A percentile compares a stretch with the other conserved stretches of the same genome.
Evolutionary conservation across 1,140 invertebrate species (phyloP).

Genomic region (Pseudomyrmex concolor): DNA sequence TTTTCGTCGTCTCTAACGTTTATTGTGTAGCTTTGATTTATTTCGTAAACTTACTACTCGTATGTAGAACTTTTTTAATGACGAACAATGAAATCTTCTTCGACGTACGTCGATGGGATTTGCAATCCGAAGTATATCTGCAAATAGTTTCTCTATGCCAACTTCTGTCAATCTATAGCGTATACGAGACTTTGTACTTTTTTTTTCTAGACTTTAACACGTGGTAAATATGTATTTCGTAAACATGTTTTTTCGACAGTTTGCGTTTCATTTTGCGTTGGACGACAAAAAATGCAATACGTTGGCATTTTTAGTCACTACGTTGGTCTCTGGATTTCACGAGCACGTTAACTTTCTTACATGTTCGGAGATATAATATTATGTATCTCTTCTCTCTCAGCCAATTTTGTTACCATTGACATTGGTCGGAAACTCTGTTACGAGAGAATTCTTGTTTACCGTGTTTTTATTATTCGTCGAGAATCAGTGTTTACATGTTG

Average conservation of each 20-base stretch:
- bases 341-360: constrained; percentile 12
- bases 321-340: constrained; percentile 8
- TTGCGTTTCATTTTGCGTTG: background rate
- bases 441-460: constrained; percentile 41
- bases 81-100: constrained; percentile 45
- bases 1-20: constrained; percentile 26
- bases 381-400: constrained; percentile 21
- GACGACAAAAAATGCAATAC: background rate
- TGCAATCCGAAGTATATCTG: constrained; percentile 27
- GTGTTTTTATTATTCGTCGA: constrained; percentile 48
- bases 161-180: constrained; percentile 13
- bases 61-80: constrained; percentile 3
- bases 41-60: too few relatives aligned
- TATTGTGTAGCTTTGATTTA: background rate
- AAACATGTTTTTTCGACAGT: background rate
- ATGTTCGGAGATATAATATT: background rate
- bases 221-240: constrained; percentile 28
- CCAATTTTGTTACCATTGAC: constrained; percentile 11
- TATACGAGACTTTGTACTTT: background rate
- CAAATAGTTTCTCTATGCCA: background rate
- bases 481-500: constrained; percentile 18
- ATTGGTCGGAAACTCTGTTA: constrained; percentile 32
- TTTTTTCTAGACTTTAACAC: constrained; percentile 1
- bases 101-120: constrained; percentile 21
- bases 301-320: background rate